A percentile compares a stretch with the other conserved stretches of the same genome.
Evolutionary conservation across 2,888 invertebrate species (phyloP).

Genomic region (Taenaris catops): DNA sequence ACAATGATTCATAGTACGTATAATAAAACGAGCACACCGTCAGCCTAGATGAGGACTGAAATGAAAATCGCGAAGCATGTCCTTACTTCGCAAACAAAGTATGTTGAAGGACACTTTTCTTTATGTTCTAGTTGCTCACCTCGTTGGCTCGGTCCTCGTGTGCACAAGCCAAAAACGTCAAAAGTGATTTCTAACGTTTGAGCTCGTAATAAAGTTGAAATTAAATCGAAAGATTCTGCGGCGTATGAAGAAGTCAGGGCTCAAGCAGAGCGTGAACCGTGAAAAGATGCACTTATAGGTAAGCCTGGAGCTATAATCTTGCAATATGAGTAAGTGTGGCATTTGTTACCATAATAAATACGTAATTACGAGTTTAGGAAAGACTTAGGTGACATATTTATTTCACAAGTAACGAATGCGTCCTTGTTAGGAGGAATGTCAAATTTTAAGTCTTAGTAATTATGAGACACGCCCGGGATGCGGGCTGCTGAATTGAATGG

Average conservation of each 20-base stretch:
- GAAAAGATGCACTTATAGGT: constrained; percentile 34
- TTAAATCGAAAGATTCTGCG: constrained; percentile 29
- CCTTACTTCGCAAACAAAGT: constrained; percentile 50
- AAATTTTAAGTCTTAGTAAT: constrained; percentile 34
- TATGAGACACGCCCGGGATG: constrained; percentile 42
- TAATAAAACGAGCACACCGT: constrained; percentile 36
- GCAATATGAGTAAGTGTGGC: constrained; percentile 1
- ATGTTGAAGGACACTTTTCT: constrained; percentile 65
- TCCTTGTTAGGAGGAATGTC: constrained; percentile 8
- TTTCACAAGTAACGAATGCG: constrained; percentile 4
- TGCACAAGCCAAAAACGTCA: constrained; percentile 5
- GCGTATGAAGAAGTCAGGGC: constrained; percentile 52
- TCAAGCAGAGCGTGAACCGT: constrained; percentile 70
- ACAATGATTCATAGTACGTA: not conserved
- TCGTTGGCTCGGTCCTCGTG: constrained; percentile 32
- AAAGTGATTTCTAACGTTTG: constrained; percentile 18
- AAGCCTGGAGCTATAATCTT: constrained; percentile 16
- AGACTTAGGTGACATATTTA: not conserved
- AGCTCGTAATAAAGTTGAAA: constrained; percentile 32
- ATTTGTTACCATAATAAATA: not conserved
- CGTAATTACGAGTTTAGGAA: not conserved
- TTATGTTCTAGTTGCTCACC: constrained; percentile 67
- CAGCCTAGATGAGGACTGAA: constrained; percentile 49
- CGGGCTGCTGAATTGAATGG: constrained; percentile 52
- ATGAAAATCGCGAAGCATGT: constrained; percentile 55